phyloP scores from a whole-genome alignment of 2,113 vertebrate species.

The Mellivora capensis region DNA sequence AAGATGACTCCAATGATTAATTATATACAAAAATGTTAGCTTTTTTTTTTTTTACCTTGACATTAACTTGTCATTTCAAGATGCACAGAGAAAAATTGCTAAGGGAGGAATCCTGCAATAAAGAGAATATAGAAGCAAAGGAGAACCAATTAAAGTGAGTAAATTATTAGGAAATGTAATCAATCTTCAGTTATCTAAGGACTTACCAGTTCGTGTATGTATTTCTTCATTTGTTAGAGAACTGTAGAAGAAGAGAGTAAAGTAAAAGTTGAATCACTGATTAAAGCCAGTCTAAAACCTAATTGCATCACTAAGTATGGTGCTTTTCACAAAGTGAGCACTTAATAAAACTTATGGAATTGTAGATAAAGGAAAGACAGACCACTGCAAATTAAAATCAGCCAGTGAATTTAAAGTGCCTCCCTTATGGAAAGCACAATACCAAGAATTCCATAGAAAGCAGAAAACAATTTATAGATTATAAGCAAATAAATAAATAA shows the following conservation, averaged over 20 bases:
- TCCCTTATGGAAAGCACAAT: background rate
- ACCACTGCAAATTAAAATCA: constrained; percentile 16
- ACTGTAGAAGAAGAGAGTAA: constrained; percentile 25
- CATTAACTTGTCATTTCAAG: constrained; percentile 33
- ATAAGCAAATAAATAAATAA: background rate
- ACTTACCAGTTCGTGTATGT: background rate
- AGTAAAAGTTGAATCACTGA: constrained; percentile 48
- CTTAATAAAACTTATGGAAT: constrained; percentile 44
- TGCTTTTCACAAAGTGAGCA: constrained; percentile 39
- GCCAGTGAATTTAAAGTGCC: constrained; percentile 3
- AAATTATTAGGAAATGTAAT: constrained; percentile 59
- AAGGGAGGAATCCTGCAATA: background rate
- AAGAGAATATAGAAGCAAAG: background rate
- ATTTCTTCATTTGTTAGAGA: constrained; percentile 51
- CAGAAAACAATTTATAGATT: background rate
- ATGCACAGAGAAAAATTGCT: background rate
- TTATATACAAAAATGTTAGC: constrained; percentile 35
- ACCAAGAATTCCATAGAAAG: background rate
- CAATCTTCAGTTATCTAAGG: constrained; percentile 47
- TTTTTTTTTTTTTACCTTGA: background rate
- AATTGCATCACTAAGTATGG: constrained; percentile 42
- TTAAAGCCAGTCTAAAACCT: constrained; percentile 22
- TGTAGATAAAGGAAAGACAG: constrained; percentile 11
- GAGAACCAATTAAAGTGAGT: constrained; percentile 40
- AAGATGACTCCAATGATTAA: constrained; percentile 18